Percentiles rank a stretch among this genome's conserved stretches.
These are phyloP conservation scores for Heteromurus nitidus DNA, from an alignment of 2,888 invertebrate genomes.

Conservation along the genomic window DNA sequence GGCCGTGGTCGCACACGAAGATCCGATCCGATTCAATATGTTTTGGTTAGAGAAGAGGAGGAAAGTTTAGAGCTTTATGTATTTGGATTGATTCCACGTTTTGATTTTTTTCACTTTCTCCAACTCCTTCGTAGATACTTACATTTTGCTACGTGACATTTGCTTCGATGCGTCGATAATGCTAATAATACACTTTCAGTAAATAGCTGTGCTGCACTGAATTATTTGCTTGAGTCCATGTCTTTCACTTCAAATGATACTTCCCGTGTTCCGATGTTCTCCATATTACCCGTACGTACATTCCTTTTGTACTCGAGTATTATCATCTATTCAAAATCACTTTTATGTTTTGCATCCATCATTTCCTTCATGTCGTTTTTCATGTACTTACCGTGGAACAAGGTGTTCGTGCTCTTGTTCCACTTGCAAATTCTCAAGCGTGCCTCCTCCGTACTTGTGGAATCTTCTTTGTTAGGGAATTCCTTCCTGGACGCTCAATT, in stretches of 20 bases:
- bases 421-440: too few relatives aligned
- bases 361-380: not conserved
- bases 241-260: not conserved
- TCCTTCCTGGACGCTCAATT: slow-evolving; percentile 12
- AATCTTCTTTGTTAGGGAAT: too few relatives aligned
- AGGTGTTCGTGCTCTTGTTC: too few relatives aligned
- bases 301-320: not conserved
- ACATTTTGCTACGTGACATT: slow-evolving; percentile 13
- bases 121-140: too few relatives aligned
- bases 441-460: too few relatives aligned
- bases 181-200: slow-evolving; percentile 6
- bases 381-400: too few relatives aligned
- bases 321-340: slow-evolving; percentile 16
- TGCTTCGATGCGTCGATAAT: slow-evolving; percentile 14
- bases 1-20: too few relatives aligned
- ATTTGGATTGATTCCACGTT: slow-evolving; percentile 21
- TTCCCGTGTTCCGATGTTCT: not conserved
- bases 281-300: too few relatives aligned
- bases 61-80: not conserved
- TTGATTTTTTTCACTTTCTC: not conserved
- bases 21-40: not conserved
- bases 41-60: not conserved
- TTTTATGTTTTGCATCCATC: slow-evolving; percentile 18
- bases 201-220: not conserved
- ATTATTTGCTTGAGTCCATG: too few relatives aligned